phyloP scores from a whole-genome alignment of 1,140 invertebrate genomes.

The Conus betulinus region DNA sequence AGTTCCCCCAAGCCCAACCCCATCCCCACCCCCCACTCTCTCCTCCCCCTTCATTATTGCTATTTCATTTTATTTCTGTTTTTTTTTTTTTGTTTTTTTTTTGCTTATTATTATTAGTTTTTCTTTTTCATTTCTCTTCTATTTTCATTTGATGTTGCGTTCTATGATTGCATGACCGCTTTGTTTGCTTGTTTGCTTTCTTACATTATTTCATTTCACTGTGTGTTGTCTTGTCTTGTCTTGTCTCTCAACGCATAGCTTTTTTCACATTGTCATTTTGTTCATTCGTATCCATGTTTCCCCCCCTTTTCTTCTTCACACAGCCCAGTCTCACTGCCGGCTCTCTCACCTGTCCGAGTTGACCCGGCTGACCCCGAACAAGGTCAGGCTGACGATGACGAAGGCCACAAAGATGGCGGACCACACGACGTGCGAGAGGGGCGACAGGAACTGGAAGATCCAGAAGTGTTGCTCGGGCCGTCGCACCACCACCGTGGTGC shows the following conservation, averaged over 20 bases:
- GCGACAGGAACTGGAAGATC: slow-evolving; percentile 97
- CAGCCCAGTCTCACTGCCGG: neutral
- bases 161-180: too few relatives aligned
- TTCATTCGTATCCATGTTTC: neutral
- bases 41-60: too few relatives aligned
- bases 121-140: too few relatives aligned
- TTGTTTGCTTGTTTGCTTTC: too few relatives aligned
- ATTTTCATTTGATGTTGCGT: too few relatives aligned
- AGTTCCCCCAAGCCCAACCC: too few relatives aligned
- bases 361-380: slow-evolving; percentile 93
- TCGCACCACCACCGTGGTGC: slow-evolving; percentile 97
- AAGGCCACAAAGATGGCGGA: slow-evolving; percentile 97
- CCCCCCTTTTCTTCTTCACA: neutral
- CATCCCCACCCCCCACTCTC: too few relatives aligned
- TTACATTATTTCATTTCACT: too few relatives aligned
- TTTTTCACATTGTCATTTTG: neutral
- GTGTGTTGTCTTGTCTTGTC: too few relatives aligned
- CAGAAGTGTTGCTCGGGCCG: slow-evolving; percentile 92
- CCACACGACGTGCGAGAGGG: slow-evolving; percentile 95
- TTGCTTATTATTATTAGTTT: too few relatives aligned
- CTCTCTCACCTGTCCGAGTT: slow-evolving; percentile 86
- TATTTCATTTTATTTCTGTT: too few relatives aligned
- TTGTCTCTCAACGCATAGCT: neutral
- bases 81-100: too few relatives aligned
- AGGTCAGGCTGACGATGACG: slow-evolving; percentile 94